These are phyloP conservation scores for Thymelicus lineola DNA, from an alignment of 2,888 invertebrate genomes.

Conservation along the genomic window DNA sequence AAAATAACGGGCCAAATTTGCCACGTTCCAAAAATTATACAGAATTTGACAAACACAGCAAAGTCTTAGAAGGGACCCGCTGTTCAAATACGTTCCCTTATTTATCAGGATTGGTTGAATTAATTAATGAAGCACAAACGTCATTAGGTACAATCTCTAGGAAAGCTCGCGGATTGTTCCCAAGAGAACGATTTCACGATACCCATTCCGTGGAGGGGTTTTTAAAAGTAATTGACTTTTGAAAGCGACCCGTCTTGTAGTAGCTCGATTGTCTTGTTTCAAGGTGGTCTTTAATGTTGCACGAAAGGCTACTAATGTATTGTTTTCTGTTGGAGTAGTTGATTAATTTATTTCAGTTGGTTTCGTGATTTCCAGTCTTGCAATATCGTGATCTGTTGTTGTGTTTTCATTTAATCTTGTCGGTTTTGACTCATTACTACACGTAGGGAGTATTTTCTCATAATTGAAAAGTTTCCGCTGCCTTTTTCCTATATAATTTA, in stretches of 20 bases:
- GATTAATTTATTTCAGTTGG: conserved; percentile 17
- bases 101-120: conserved; percentile 67
- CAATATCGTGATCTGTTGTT: neutral
- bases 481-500: too few species aligned
- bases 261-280: conserved; percentile 17
- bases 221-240: conserved; percentile 65
- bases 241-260: conserved; percentile 42
- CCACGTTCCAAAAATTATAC: conserved; percentile 30
- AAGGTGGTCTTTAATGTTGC: conserved; percentile 25
- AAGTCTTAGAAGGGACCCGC: conserved; percentile 36
- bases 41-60: conserved; percentile 37
- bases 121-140: conserved; percentile 67
- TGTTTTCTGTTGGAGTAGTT: conserved; percentile 15
- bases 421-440: neutral
- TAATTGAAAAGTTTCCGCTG: too few species aligned
- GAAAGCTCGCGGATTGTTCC: conserved; percentile 42
- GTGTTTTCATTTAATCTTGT: neutral
- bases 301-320: conserved; percentile 26
- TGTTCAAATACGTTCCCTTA: conserved; percentile 48
- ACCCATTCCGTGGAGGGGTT: conserved; percentile 45
- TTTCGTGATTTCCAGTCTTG: neutral
- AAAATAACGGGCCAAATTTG: conserved; percentile 12
- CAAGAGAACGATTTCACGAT: conserved; percentile 43
- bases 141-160: conserved; percentile 55
- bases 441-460: too few species aligned